These are phyloP conservation scores for Chydorus sphaericus DNA, from an alignment of 2,888 invertebrate species.

Conservation along the genomic window DNA sequence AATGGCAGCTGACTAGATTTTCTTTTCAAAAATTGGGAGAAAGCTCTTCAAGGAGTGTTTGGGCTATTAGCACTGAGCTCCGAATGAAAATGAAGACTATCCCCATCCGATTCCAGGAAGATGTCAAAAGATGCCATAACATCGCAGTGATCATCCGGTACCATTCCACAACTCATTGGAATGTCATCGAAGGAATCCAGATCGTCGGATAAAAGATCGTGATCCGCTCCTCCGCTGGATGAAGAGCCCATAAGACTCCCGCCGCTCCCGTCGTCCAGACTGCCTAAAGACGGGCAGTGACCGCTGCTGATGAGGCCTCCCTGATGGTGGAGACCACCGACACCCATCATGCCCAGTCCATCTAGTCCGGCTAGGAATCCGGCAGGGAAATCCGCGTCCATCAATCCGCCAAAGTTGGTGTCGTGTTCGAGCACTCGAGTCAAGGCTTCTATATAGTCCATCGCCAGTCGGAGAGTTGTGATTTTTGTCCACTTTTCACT, in stretches of 20 bases:
- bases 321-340: constrained; percentile 17
- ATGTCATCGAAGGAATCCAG: constrained; percentile 25
- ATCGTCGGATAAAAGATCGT: constrained; percentile 25
- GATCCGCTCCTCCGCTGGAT: constrained; percentile 23
- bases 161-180: constrained; percentile 16
- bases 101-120: constrained; percentile 43
- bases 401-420: too few species aligned
- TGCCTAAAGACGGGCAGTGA: constrained; percentile 21
- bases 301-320: constrained; percentile 13
- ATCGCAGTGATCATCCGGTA: constrained; percentile 10
- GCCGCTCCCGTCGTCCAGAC: constrained; percentile 19
- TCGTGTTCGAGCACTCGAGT: constrained; percentile 40
- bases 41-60: background rate
- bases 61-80: constrained; percentile 24
- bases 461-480: constrained; percentile 68
- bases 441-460: constrained; percentile 69
- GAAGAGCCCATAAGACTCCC: constrained; percentile 12
- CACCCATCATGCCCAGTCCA: constrained; percentile 20
- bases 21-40: too few species aligned
- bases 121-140: constrained; percentile 28
- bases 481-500: constrained; percentile 76
- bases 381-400: too few species aligned
- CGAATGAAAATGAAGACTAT: constrained; percentile 32
- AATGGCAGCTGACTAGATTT: too few species aligned
- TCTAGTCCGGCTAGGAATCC: too few species aligned